Evolutionary conservation across 1,140 invertebrate genomes (phyloP).

Genomic region (Tachypleus tridentatus): DNA sequence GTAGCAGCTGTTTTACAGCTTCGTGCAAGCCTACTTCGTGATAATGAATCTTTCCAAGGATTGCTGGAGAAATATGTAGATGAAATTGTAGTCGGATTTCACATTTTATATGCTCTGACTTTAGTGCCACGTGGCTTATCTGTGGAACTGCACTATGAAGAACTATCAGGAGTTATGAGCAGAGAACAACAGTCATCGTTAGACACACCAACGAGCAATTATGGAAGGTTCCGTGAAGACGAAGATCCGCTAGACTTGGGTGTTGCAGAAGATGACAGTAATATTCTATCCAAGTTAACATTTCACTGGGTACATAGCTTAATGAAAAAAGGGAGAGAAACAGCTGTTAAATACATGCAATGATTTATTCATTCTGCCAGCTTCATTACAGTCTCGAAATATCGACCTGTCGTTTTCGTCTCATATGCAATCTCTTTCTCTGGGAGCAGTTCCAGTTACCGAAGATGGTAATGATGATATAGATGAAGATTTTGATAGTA

Average conservation of each 20-base stretch:
- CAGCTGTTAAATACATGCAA: slow-evolving; percentile 53
- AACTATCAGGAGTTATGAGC: slow-evolving; percentile 25
- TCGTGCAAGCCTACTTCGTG: slow-evolving; percentile 27
- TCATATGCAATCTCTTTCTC: slow-evolving; percentile 29
- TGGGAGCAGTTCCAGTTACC: slow-evolving; percentile 35
- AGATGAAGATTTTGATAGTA: slow-evolving; percentile 7
- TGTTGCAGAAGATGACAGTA: slow-evolving; percentile 51
- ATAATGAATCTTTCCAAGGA: slow-evolving; percentile 28
- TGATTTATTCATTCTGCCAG: slow-evolving; percentile 76
- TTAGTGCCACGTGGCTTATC: slow-evolving; percentile 27
- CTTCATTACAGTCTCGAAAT: slow-evolving; percentile 44
- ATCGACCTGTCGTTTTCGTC: neutral
- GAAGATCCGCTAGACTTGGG: slow-evolving; percentile 28
- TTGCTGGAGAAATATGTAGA: slow-evolving; percentile 30
- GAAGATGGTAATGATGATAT: neutral
- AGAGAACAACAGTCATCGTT: slow-evolving; percentile 33
- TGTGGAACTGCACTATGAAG: slow-evolving; percentile 23
- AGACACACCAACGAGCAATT: slow-evolving; percentile 32
- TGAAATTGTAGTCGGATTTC: slow-evolving; percentile 26
- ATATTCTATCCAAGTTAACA: slow-evolving; percentile 55
- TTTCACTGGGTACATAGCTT: slow-evolving; percentile 82
- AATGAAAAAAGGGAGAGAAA: slow-evolving; percentile 65
- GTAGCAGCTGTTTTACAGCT: slow-evolving; percentile 46
- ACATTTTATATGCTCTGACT: slow-evolving; percentile 29
- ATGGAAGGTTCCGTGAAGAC: slow-evolving; percentile 47